phyloP scores from a whole-genome alignment of 2,113 vertebrate genomes.

The Poicephalus meyeri region DNA sequence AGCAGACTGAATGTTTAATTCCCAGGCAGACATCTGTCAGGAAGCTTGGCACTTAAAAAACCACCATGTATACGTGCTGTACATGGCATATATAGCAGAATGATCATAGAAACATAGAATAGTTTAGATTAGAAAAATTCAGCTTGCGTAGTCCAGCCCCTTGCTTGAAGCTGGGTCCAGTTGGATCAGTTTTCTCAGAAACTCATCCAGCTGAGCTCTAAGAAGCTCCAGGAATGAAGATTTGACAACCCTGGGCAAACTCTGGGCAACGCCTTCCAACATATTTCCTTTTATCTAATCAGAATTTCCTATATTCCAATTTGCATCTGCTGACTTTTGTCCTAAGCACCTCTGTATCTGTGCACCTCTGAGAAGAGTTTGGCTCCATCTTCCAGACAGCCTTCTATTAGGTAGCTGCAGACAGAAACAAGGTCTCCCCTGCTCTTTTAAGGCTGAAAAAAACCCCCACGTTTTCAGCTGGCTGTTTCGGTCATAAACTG shows the following conservation, averaged over 20 bases:
- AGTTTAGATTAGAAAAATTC: not conserved
- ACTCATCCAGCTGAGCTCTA: not conserved
- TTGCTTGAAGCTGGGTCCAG: not conserved
- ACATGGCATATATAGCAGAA: not conserved
- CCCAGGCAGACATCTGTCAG: not conserved
- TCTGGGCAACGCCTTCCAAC: not conserved
- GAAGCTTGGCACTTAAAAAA: not conserved
- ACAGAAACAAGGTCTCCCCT: not conserved
- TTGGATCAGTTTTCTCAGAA: not conserved
- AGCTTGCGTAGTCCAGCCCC: not conserved
- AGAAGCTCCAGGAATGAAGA: not conserved
- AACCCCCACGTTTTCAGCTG: fast-evolving
- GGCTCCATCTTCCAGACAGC: not conserved
- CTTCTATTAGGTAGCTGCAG: not conserved
- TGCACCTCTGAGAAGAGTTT: not conserved
- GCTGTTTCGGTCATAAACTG: not conserved
- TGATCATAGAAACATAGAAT: not conserved
- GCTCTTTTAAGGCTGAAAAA: not conserved
- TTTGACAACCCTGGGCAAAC: not conserved
- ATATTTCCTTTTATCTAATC: not conserved
- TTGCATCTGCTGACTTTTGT: not conserved
- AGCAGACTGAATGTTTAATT: not conserved
- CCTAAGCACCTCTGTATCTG: not conserved
- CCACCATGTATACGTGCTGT: not conserved
- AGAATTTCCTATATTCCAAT: not conserved